These are phyloP conservation scores for Gymnoscopelus microlampas DNA, from an alignment of 2,797 vertebrate species.

Conservation along the genomic window DNA sequence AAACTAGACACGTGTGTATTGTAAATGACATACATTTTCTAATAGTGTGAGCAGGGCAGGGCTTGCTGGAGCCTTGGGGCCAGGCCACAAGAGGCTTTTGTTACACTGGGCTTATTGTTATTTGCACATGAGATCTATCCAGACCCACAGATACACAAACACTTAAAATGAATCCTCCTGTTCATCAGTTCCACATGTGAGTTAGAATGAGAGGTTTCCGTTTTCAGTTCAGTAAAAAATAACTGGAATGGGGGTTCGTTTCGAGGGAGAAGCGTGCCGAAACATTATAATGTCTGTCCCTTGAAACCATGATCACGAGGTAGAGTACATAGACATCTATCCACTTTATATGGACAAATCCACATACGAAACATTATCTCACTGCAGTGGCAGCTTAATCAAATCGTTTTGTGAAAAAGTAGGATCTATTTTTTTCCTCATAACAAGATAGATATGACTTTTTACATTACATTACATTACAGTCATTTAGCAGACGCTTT, in stretches of 20 bases:
- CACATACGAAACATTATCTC: no score
- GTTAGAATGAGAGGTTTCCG: slow-evolving; percentile 28
- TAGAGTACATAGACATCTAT: no score
- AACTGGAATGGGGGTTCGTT: slow-evolving; percentile 24
- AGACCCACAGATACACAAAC: slow-evolving; percentile 33
- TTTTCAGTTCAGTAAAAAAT: slow-evolving; percentile 42
- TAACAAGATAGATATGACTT: no score
- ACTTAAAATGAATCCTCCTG: slow-evolving; percentile 19
- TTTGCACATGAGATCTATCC: slow-evolving; percentile 11
- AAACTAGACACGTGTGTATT: no score
- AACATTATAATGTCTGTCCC: background rate
- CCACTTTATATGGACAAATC: no score
- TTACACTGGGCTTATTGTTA: slow-evolving; percentile 11
- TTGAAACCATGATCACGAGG: slow-evolving; percentile 4
- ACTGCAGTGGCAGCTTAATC: no score
- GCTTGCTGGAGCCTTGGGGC: background rate
- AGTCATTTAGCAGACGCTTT: no score
- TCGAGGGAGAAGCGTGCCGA: background rate
- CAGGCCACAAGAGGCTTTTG: background rate
- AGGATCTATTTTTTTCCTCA: no score
- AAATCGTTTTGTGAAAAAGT: no score
- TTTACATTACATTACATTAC: no score
- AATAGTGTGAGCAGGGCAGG: background rate
- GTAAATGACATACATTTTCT: no score
- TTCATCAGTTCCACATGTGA: slow-evolving; percentile 41